phyloP scores from a whole-genome alignment of 2,888 invertebrate species.

The Caradrina clavipalpis region DNA sequence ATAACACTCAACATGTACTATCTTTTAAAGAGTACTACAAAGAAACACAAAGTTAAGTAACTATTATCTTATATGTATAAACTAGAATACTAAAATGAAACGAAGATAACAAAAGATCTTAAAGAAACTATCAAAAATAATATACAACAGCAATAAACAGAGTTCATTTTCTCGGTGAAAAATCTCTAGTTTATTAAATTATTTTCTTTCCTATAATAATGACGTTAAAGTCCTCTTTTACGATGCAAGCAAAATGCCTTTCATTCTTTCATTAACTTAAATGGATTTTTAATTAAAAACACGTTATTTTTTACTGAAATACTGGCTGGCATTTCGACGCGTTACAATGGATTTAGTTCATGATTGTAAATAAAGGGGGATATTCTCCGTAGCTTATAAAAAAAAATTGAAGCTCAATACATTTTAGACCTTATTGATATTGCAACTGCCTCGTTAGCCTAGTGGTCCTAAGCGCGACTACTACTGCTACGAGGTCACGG shows the following conservation, averaged over 20 bases:
- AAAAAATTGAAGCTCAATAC: too few relatives aligned
- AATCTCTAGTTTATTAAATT: slow-evolving; percentile 30
- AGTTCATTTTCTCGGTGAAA: slow-evolving; percentile 19
- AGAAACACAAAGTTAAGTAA: slow-evolving; percentile 8
- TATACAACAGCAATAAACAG: slow-evolving; percentile 7
- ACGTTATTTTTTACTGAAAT: neutral
- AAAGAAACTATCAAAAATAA: slow-evolving; percentile 24
- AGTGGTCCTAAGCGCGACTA: too few relatives aligned
- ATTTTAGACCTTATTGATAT: too few relatives aligned
- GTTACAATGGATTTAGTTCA: too few relatives aligned
- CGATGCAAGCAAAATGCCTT: slow-evolving; percentile 8
- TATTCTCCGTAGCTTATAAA: too few relatives aligned
- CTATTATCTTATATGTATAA: slow-evolving; percentile 2
- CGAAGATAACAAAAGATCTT: slow-evolving; percentile 17
- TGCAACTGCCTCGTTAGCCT: too few relatives aligned
- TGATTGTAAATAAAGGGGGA: too few relatives aligned
- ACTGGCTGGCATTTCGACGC: too few relatives aligned
- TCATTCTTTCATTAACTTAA: slow-evolving; percentile 45
- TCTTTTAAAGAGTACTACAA: neutral
- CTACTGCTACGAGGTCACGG: too few relatives aligned
- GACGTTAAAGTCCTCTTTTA: slow-evolving; percentile 22
- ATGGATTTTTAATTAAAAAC: slow-evolving; percentile 11
- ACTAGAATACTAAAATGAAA: slow-evolving; percentile 11
- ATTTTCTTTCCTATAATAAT: neutral
- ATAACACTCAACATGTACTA: neutral